Evolutionary conservation across 2,888 invertebrate genomes (phyloP).

Genomic region (Rotaria sp.): DNA sequence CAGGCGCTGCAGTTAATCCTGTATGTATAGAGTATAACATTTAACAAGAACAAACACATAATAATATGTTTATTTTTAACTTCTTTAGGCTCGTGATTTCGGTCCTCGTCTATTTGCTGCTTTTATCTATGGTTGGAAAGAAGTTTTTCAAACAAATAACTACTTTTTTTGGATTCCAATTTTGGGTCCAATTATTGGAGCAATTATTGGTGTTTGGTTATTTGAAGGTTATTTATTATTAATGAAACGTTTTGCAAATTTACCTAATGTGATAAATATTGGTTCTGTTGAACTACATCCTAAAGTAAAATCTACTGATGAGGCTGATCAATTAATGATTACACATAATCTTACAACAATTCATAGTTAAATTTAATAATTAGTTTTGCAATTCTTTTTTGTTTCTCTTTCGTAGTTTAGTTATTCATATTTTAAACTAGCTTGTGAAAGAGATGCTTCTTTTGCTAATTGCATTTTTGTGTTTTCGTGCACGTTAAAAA

Average conservation of each 20-base stretch:
- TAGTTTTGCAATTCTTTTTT: background rate
- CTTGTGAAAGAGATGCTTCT: background rate
- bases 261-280: background rate
- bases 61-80: background rate
- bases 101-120: constrained; percentile 38
- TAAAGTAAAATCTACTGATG: background rate
- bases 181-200: constrained; percentile 42
- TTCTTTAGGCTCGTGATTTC: constrained; percentile 39
- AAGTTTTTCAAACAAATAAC: constrained; percentile 42
- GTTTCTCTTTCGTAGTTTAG: background rate
- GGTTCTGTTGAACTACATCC: background rate
- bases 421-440: background rate
- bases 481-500: background rate
- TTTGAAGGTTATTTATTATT: constrained; percentile 31
- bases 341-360: background rate
- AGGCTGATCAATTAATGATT: background rate
- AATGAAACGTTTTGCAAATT: background rate
- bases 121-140: constrained; percentile 42
- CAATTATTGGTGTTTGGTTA: constrained; percentile 41
- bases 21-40: background rate
- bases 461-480: background rate
- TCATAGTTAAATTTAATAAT: background rate
- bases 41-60: background rate
- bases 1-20: constrained; percentile 41
- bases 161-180: constrained; percentile 43